A percentile compares a stretch with the other conserved stretches of the same genome.
Evolutionary conservation across 2,113 vertebrate genomes (phyloP).

Genomic region (Gymnogyps californianus): DNA sequence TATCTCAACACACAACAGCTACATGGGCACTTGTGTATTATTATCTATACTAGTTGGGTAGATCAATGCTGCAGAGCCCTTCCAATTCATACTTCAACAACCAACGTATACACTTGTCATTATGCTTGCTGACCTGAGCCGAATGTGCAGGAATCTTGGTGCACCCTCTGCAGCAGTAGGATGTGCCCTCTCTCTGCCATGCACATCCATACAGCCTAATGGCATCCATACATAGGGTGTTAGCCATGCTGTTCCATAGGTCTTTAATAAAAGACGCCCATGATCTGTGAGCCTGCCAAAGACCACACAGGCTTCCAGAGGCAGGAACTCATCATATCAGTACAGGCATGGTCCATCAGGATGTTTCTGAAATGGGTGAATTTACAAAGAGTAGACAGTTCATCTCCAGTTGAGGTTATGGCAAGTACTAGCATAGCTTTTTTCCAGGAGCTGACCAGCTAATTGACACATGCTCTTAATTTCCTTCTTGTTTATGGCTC

Average conservation of each 20-base stretch:
- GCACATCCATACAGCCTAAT: neutral
- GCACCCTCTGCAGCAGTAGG: neutral
- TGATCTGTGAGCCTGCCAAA: neutral
- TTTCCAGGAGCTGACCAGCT: neutral
- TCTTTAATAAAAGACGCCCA: neutral
- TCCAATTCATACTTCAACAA: neutral
- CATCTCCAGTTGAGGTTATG: neutral
- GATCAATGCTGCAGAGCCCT: neutral
- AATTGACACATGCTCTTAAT: neutral
- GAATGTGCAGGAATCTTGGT: neutral
- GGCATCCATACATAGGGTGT: neutral
- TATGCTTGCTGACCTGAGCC: neutral
- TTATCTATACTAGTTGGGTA: neutral
- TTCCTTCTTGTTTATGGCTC: neutral
- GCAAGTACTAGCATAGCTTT: neutral
- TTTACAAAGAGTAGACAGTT: neutral
- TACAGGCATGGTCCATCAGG: neutral
- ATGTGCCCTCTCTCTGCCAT: neutral
- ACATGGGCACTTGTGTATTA: neutral
- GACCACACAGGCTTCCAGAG: neutral
- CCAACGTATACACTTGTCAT: fast-evolving
- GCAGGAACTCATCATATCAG: neutral
- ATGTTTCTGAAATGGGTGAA: neutral
- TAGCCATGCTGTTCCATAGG: neutral
- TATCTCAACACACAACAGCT: neutral